phyloP scores from a whole-genome alignment of 2,797 vertebrate genomes.

The Cyclopterus lumpus region DNA sequence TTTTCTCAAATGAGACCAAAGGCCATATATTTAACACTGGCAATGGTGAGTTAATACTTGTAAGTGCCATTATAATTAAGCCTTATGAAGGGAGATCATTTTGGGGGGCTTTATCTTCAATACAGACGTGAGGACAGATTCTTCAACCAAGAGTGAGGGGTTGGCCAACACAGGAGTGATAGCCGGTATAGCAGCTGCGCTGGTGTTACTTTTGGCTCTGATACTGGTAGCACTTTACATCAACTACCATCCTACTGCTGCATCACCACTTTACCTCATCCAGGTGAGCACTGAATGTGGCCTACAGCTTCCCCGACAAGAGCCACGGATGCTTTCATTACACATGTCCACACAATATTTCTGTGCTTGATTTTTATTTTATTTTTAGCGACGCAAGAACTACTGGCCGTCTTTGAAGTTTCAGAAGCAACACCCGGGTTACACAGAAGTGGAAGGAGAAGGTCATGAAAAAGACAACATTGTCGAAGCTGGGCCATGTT shows the following conservation, averaged over 20 bases:
- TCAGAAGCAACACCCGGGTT: constrained; percentile 83
- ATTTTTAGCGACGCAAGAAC: constrained; percentile 81
- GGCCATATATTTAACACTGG: constrained; percentile 74
- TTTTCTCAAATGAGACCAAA: constrained; percentile 86
- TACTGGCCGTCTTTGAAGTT: constrained; percentile 91
- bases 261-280: constrained; percentile 84
- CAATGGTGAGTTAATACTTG: constrained; percentile 81
- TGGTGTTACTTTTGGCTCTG: constrained; percentile 86
- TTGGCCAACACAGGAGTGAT: constrained; percentile 85
- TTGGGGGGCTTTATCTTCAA: constrained; percentile 1
- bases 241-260: constrained; percentile 85
- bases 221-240: constrained; percentile 89
- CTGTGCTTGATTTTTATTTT: not conserved
- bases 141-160: constrained; percentile 63
- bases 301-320: not conserved
- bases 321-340: not conserved
- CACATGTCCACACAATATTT: not conserved
- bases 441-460: constrained; percentile 87
- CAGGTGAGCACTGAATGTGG: constrained; percentile 68
- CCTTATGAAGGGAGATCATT: not conserved
- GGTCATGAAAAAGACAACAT: constrained; percentile 88
- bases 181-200: constrained; percentile 86
- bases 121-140: constrained; percentile 70
- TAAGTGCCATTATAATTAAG: not conserved
- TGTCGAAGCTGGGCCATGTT: constrained; percentile 87